Evolutionary conservation across 2,113 vertebrate genomes (phyloP).

Genomic region (Peromyscus californicus): DNA sequence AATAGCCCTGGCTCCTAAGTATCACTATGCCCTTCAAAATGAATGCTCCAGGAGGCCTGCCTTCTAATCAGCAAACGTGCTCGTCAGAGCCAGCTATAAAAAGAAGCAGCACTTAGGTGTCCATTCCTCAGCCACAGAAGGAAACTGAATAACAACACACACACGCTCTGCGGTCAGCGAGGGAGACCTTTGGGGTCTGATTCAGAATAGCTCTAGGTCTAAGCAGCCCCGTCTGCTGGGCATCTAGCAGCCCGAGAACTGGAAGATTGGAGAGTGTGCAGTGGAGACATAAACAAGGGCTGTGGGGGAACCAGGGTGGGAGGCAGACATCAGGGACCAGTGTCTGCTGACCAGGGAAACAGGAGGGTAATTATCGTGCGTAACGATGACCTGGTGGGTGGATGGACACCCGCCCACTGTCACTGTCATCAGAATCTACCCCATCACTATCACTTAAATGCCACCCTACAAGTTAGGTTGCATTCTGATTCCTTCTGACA

Average conservation of each 20-base stretch:
- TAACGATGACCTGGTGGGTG: background rate
- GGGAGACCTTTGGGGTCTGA: slow-evolving; percentile 69
- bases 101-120: slow-evolving; percentile 78
- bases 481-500: background rate
- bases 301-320: background rate
- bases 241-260: background rate
- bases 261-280: background rate
- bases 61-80: slow-evolving; percentile 81
- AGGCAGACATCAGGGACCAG: background rate
- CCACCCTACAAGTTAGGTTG: background rate
- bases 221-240: background rate
- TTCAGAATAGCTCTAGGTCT: slow-evolving; percentile 46
- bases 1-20: slow-evolving; percentile 75
- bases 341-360: background rate
- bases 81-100: slow-evolving; percentile 73
- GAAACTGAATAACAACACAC: slow-evolving; percentile 68
- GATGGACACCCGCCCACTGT: background rate
- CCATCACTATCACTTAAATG: background rate
- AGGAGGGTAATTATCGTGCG: background rate
- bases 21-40: slow-evolving; percentile 76
- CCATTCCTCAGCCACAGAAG: slow-evolving; percentile 68
- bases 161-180: slow-evolving; percentile 71
- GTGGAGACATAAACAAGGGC: slow-evolving; percentile 53
- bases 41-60: slow-evolving; percentile 64
- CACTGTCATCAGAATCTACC: background rate